phyloP scores from a whole-genome alignment of 2,888 invertebrate species.

The Argyresthia albistria region DNA sequence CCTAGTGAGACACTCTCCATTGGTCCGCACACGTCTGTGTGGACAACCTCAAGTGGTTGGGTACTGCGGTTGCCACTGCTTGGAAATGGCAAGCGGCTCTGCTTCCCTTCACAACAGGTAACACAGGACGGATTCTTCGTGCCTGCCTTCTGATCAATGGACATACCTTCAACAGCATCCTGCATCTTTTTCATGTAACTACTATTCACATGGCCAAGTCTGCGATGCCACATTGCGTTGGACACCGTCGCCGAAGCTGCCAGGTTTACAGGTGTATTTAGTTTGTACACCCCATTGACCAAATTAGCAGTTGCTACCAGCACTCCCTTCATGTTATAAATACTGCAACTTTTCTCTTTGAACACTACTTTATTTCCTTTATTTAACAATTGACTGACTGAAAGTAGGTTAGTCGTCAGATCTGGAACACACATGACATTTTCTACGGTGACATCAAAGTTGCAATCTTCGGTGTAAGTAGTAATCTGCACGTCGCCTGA shows the following conservation, averaged over 20 bases:
- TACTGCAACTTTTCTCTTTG: conserved; percentile 2
- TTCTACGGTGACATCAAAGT: conserved; percentile 4
- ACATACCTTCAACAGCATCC: neutral
- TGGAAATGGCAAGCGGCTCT: conserved; percentile 1
- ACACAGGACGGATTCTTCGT: conserved; percentile 7
- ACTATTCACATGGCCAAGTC: conserved; percentile 2
- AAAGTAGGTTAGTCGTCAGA: conserved; percentile 7
- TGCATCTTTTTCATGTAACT: conserved; percentile 4
- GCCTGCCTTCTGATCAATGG: neutral
- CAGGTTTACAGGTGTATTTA: neutral
- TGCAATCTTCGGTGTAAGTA: neutral
- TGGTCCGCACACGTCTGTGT: conserved; percentile 9
- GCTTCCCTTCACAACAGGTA: conserved; percentile 11
- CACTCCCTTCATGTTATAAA: conserved; percentile 1
- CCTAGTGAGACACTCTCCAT: conserved; percentile 4
- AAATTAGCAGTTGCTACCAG: conserved; percentile 4
- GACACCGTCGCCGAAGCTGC: neutral
- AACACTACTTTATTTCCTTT: conserved; percentile 8
- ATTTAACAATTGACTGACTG: conserved; percentile 7
- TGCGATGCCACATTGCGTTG: neutral
- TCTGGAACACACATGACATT: conserved; percentile 8
- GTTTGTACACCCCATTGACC: conserved; percentile 5
- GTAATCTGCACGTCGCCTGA: conserved; percentile 7
- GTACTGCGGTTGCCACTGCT: neutral
- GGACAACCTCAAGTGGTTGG: neutral